These are phyloP conservation scores for Lasiommata megera DNA, from an alignment of 2,888 invertebrate species.

Conservation along the genomic window DNA sequence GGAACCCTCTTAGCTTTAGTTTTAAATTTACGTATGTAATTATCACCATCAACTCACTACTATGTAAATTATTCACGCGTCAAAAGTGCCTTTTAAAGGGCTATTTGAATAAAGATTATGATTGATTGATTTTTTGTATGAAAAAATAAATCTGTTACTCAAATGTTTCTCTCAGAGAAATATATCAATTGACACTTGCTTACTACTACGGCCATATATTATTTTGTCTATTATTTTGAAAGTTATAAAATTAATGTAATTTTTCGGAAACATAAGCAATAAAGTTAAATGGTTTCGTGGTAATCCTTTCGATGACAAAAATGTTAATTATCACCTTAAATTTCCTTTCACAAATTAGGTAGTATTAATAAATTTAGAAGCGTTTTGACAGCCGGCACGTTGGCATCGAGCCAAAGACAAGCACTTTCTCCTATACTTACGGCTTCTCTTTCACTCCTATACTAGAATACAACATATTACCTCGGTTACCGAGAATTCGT, in stretches of 20 bases:
- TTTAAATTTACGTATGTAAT: no score
- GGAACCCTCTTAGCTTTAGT: no score
- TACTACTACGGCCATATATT: slow-evolving; percentile 9
- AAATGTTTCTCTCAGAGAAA: slow-evolving; percentile 5
- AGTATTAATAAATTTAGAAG: slow-evolving; percentile 65
- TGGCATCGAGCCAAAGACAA: slow-evolving; percentile 62
- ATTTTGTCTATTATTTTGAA: slow-evolving; percentile 13
- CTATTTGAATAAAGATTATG: no score
- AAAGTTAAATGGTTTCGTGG: slow-evolving; percentile 52
- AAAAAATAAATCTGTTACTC: neutral
- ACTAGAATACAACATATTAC: slow-evolving; percentile 60
- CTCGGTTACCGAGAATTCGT: slow-evolving; percentile 69
- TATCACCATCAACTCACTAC: no score
- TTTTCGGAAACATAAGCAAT: slow-evolving; percentile 41
- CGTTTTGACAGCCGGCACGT: slow-evolving; percentile 52
- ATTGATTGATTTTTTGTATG: no score
- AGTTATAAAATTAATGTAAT: slow-evolving; percentile 39
- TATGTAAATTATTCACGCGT: no score
- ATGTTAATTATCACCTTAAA: slow-evolving; percentile 65
- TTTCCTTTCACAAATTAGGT: slow-evolving; percentile 67
- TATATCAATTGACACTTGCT: slow-evolving; percentile 11
- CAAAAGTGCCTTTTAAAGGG: no score
- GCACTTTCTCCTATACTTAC: slow-evolving; percentile 61
- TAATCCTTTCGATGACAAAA: slow-evolving; percentile 69
- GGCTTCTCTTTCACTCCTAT: slow-evolving; percentile 50